Conservation (phyloP, 2,888 invertebrate species). For the Sepiola atlantica region DNA sequence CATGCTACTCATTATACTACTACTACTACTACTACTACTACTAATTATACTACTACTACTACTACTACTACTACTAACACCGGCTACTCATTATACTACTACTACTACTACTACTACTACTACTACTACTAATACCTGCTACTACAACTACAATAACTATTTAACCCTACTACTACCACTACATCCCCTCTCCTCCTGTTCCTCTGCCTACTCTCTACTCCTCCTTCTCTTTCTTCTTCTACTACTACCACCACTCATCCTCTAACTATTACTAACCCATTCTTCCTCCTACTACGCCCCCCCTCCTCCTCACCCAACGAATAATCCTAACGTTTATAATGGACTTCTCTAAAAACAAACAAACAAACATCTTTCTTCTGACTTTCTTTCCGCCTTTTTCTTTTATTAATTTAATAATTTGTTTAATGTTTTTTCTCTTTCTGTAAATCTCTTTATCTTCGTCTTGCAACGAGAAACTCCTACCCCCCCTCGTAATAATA, state of each 20-base stretch:
- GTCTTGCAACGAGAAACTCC: neutral
- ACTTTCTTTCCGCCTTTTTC: neutral
- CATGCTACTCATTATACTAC: too few species aligned
- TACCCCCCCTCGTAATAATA: neutral
- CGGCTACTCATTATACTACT: too few species aligned
- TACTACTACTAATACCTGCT: too few species aligned
- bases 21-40: too few species aligned
- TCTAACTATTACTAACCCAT: neutral
- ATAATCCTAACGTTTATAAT: too few species aligned
- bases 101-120: too few species aligned
- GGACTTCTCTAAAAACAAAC: too few species aligned
- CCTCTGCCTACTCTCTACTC: neutral
- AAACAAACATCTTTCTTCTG: neutral
- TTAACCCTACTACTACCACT: too few species aligned
- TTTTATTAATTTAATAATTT: conserved; percentile 10
- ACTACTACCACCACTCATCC: neutral
- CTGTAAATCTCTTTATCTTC: neutral
- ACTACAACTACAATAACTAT: too few species aligned
- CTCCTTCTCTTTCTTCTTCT: neutral
- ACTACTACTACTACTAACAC: too few species aligned
- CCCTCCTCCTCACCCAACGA: neutral
- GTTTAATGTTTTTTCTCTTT: neutral
- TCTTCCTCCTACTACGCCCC: neutral
- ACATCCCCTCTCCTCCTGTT: neutral
- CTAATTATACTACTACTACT: too few species aligned